Conservation (phyloP, 2,797 vertebrate genomes). For the Cyprinella venusta region DNA sequence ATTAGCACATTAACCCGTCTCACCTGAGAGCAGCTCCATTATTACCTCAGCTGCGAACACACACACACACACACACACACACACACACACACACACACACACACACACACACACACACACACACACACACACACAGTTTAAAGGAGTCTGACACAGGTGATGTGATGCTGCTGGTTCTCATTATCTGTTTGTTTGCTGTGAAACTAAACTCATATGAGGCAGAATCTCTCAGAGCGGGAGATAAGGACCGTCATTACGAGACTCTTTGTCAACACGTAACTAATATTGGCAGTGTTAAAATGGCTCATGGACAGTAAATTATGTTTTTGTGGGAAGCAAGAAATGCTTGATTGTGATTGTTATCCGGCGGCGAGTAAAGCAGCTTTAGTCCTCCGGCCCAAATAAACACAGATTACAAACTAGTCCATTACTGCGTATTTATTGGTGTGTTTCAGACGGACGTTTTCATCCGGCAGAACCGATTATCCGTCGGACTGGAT, state of each 20-base stretch:
- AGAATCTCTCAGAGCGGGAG: slow-evolving; percentile 16
- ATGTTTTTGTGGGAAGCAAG: slow-evolving; percentile 20
- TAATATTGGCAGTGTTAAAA: slow-evolving; percentile 20
- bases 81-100: slow-evolving; percentile 59
- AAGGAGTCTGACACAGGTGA: slow-evolving; percentile 12
- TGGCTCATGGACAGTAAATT: slow-evolving; percentile 35
- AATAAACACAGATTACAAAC: slow-evolving; percentile 35
- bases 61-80: background rate
- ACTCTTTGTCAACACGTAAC: slow-evolving; percentile 62
- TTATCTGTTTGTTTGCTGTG: background rate
- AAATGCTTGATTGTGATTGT: slow-evolving; percentile 33
- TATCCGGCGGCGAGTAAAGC: slow-evolving; percentile 17
- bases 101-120: slow-evolving; percentile 57
- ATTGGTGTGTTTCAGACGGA: slow-evolving; percentile 29
- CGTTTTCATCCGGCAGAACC: slow-evolving; percentile 12
- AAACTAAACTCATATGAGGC: slow-evolving; percentile 5
- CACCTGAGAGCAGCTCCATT: slow-evolving; percentile 82
- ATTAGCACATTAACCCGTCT: slow-evolving; percentile 64
- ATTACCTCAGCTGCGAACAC: slow-evolving; percentile 85
- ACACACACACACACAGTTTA: background rate
- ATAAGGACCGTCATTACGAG: slow-evolving; percentile 29
- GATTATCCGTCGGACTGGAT: slow-evolving; percentile 5
- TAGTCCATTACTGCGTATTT: slow-evolving; percentile 25
- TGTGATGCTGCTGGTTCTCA: background rate
- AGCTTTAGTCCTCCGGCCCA: slow-evolving; percentile 35